These are phyloP conservation scores for Drosophila sp. DNA, from an alignment of 1,140 invertebrate species.

Conservation along the genomic window DNA sequence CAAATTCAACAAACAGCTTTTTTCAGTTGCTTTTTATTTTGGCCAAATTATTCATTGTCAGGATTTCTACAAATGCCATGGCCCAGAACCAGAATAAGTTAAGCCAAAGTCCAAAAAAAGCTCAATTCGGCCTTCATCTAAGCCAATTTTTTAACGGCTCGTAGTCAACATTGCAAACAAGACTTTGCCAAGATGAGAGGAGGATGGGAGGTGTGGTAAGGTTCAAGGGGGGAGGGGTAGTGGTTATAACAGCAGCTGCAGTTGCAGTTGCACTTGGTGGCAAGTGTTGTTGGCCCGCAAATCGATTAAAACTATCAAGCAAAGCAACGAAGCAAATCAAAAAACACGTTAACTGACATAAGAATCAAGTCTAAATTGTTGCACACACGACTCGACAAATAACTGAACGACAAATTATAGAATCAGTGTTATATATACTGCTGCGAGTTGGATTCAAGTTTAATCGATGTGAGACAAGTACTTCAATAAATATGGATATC, in stretches of 20 bases:
- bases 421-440: background rate
- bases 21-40: background rate
- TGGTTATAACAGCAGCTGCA: background rate
- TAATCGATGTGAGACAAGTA: background rate
- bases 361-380: slow-evolving; percentile 25
- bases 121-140: slow-evolving; percentile 30
- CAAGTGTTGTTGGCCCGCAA: slow-evolving; percentile 14
- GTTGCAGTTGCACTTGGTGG: background rate
- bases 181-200: background rate
- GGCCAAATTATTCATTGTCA: slow-evolving; percentile 36
- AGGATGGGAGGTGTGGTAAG: background rate
- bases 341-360: background rate
- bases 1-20: slow-evolving; percentile 1
- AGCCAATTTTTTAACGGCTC: slow-evolving; percentile 14
- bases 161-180: background rate
- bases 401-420: slow-evolving; percentile 1
- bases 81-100: slow-evolving; percentile 43
- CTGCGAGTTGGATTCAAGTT: too few species aligned
- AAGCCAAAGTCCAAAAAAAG: background rate
- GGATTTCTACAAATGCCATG: slow-evolving; percentile 39
- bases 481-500: background rate
- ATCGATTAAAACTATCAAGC: slow-evolving; percentile 54
- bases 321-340: slow-evolving; percentile 28
- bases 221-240: background rate
- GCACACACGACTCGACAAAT: slow-evolving; percentile 14